Percentiles rank a stretch among this genome's conserved stretches.
These are phyloP conservation scores for Pseudorasbora parva DNA, from an alignment of 2,113 vertebrate genomes.

Conservation along the genomic window DNA sequence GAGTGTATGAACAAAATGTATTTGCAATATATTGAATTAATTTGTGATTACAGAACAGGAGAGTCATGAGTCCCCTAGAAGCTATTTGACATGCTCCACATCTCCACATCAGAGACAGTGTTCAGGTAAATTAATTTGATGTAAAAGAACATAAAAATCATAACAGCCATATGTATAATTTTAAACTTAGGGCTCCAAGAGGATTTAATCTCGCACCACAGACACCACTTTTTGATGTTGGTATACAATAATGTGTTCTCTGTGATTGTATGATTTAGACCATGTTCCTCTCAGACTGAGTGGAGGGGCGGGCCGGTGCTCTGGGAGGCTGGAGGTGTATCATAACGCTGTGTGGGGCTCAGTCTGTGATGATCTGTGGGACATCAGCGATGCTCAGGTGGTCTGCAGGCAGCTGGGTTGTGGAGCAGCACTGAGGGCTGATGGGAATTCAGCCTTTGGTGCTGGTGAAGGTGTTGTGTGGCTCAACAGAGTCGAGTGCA, in stretches of 20 bases:
- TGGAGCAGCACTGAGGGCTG: conserved; percentile 48
- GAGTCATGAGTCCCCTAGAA: neutral
- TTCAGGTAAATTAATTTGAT: conserved; percentile 14
- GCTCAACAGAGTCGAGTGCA: conserved; percentile 32
- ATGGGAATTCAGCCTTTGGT: conserved; percentile 46
- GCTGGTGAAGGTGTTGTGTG: conserved; percentile 48
- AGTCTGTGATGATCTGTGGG: conserved; percentile 56
- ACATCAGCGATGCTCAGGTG: conserved; percentile 52
- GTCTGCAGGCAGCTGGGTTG: conserved; percentile 60
- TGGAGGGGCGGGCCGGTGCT: no score
- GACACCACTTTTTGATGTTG: neutral
- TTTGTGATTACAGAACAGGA: no score
- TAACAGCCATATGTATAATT: no score
- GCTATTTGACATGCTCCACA: neutral
- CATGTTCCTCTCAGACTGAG: conserved; percentile 6
- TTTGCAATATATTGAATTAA: no score
- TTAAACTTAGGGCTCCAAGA: no score
- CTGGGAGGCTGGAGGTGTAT: no score
- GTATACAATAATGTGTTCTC: no score
- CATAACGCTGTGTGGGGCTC: conserved; percentile 35
- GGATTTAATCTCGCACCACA: no score
- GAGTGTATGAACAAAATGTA: no score
- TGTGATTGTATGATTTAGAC: neutral
- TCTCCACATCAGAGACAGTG: neutral
- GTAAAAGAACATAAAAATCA: no score